These are phyloP conservation scores for Parascotia fuliginaria DNA, from an alignment of 2,888 invertebrate genomes.

Conservation along the genomic window DNA sequence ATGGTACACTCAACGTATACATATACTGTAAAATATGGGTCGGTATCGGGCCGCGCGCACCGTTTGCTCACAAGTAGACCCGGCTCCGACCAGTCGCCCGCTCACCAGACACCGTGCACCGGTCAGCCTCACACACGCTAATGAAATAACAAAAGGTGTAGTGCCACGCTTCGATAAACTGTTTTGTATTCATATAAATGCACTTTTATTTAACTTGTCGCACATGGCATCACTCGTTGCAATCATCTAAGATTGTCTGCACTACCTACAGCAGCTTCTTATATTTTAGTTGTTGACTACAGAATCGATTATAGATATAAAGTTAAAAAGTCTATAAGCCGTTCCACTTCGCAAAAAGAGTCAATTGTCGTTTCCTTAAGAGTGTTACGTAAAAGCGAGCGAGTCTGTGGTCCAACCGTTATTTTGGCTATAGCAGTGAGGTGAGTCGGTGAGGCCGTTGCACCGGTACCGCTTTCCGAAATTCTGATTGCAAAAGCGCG, in stretches of 20 bases:
- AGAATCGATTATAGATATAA: too few relatives aligned
- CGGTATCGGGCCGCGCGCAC: conserved; percentile 53
- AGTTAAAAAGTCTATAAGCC: conserved; percentile 45
- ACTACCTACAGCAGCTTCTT: conserved; percentile 7
- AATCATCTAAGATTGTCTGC: conserved; percentile 22
- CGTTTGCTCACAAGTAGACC: conserved; percentile 52
- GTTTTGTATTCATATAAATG: conserved; percentile 40
- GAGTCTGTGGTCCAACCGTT: conserved; percentile 53
- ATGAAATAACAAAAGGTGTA: conserved; percentile 61
- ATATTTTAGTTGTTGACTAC: too few relatives aligned
- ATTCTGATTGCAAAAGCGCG: conserved; percentile 69
- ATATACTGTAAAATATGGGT: conserved; percentile 65
- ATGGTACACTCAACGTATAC: conserved; percentile 56
- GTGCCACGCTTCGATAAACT: conserved; percentile 51
- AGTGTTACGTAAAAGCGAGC: conserved; percentile 57
- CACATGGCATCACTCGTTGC: conserved; percentile 25
- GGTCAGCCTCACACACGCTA: conserved; percentile 47
- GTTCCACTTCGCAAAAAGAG: conserved; percentile 45
- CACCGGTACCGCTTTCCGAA: conserved; percentile 67
- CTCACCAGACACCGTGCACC: conserved; percentile 9
- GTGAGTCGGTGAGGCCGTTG: conserved; percentile 58
- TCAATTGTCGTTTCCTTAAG: conserved; percentile 53
- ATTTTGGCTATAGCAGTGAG: conserved; percentile 48
- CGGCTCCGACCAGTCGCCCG: conserved; percentile 41
- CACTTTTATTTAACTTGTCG: conserved; percentile 29